Evolutionary conservation across 2,888 invertebrate species (phyloP).

Genomic region (Lepidocyrtoides sp.): DNA sequence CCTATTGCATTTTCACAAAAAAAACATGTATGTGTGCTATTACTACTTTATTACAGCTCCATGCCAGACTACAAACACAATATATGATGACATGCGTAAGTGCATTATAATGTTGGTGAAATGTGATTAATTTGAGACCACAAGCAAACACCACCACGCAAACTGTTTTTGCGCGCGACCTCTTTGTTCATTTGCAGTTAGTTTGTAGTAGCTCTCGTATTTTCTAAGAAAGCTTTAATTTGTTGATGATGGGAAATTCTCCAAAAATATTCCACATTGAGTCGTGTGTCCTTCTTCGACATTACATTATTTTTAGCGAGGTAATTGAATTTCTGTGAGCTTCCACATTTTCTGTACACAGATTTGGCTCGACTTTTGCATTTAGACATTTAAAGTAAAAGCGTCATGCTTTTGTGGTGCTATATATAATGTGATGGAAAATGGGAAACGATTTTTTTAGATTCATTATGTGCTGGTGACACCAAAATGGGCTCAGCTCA

Average conservation of each 20-base stretch:
- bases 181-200: neutral
- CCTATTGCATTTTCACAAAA: too few relatives aligned
- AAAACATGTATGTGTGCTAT: neutral
- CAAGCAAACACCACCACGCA: neutral
- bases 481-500: conserved; percentile 58
- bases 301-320: neutral
- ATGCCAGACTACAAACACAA: neutral
- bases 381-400: too few relatives aligned
- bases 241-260: too few relatives aligned
- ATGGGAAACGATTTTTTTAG: neutral
- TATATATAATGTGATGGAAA: neutral
- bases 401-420: neutral
- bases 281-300: too few relatives aligned
- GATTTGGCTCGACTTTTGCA: neutral
- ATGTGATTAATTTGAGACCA: conserved; percentile 14
- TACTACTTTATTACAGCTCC: too few relatives aligned
- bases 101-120: neutral
- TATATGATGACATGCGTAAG: conserved; percentile 3
- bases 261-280: neutral
- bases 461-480: conserved; percentile 56
- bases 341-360: neutral
- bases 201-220: neutral
- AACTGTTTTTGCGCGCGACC: neutral
- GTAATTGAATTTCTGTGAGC: conserved; percentile 29
- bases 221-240: neutral